phyloP scores from a whole-genome alignment of 2,797 vertebrate species.

The Mus spretus region DNA sequence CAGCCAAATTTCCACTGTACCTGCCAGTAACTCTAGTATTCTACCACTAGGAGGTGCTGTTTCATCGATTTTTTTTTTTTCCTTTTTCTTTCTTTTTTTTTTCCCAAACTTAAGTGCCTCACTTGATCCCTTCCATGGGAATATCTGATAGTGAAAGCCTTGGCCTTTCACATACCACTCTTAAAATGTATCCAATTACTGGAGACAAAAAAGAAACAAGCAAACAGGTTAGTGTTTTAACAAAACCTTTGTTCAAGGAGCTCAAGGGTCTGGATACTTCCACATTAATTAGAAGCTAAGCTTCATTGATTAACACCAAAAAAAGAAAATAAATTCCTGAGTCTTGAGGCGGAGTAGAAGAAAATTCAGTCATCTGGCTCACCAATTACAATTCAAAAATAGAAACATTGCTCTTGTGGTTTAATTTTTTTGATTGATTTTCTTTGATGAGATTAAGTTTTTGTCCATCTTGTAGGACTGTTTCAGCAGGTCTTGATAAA shows the following conservation, averaged over 20 bases:
- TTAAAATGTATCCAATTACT: slow-evolving; percentile 77
- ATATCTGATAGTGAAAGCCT: slow-evolving; percentile 5
- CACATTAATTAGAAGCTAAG: slow-evolving; percentile 80
- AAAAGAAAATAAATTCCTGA: slow-evolving; percentile 28
- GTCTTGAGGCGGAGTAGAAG: slow-evolving; percentile 71
- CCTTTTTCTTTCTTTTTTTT: slow-evolving; percentile 13
- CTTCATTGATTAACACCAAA: slow-evolving; percentile 72
- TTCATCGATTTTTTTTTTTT: slow-evolving; percentile 74
- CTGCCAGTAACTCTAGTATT: not conserved
- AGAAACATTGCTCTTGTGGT: slow-evolving; percentile 46
- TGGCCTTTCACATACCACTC: slow-evolving; percentile 58
- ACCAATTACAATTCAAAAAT: slow-evolving; percentile 79
- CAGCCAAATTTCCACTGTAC: slow-evolving; percentile 11
- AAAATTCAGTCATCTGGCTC: slow-evolving; percentile 76
- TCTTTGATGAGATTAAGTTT: slow-evolving; percentile 75
- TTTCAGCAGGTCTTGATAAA: slow-evolving; percentile 35
- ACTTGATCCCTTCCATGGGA: not conserved
- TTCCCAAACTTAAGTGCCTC: not conserved
- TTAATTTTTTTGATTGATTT: slow-evolving; percentile 67
- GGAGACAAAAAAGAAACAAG: slow-evolving; percentile 67
- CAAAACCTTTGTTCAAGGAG: slow-evolving; percentile 60
- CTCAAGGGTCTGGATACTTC: slow-evolving; percentile 65
- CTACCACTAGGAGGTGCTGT: slow-evolving; percentile 84
- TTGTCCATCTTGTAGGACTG: slow-evolving; percentile 34
- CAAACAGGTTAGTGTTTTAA: slow-evolving; percentile 39